phyloP scores from a whole-genome alignment of 2,888 invertebrate genomes.

The Aquatica leii region DNA sequence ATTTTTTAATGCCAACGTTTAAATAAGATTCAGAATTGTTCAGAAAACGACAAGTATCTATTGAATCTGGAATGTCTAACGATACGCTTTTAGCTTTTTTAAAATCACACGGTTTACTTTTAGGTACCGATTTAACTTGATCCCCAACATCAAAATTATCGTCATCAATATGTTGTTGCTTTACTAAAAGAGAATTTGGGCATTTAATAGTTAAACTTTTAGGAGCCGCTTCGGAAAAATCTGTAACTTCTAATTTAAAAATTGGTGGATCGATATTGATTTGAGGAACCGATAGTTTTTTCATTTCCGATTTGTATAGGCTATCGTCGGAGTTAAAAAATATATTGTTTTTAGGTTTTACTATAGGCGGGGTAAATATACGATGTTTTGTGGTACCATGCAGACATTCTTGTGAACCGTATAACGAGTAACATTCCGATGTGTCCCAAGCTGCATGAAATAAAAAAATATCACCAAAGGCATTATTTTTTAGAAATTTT shows the following conservation, averaged over 20 bases:
- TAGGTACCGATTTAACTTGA: slow-evolving; percentile 45
- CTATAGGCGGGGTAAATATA: slow-evolving; percentile 56
- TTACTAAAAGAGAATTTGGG: slow-evolving; percentile 39
- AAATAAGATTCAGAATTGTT: slow-evolving; percentile 52
- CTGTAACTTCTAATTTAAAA: slow-evolving; percentile 58
- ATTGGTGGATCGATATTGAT: slow-evolving; percentile 55
- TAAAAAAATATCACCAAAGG: slow-evolving; percentile 28
- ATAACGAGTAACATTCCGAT: slow-evolving; percentile 48
- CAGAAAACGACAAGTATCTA: slow-evolving; percentile 47
- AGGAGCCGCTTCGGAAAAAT: slow-evolving; percentile 58
- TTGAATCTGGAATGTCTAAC: slow-evolving; percentile 53
- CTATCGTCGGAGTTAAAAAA: slow-evolving; percentile 60
- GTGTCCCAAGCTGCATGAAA: slow-evolving; percentile 60
- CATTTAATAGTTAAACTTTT: slow-evolving; percentile 60
- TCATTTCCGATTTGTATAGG: slow-evolving; percentile 56
- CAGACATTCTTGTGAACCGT: slow-evolving; percentile 56
- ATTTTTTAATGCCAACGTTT: slow-evolving; percentile 50
- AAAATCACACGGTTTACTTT: slow-evolving; percentile 49
- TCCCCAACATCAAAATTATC: slow-evolving; percentile 37
- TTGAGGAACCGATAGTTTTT: slow-evolving; percentile 56
- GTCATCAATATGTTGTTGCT: slow-evolving; percentile 37
- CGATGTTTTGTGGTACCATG: slow-evolving; percentile 49
- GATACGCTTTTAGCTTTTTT: slow-evolving; percentile 56
- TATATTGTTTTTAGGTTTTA: slow-evolving; percentile 55
- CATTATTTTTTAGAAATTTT: slow-evolving; percentile 6